phyloP scores from a whole-genome alignment of 2,888 invertebrate genomes.

The Cremastobaeus sp. region DNA sequence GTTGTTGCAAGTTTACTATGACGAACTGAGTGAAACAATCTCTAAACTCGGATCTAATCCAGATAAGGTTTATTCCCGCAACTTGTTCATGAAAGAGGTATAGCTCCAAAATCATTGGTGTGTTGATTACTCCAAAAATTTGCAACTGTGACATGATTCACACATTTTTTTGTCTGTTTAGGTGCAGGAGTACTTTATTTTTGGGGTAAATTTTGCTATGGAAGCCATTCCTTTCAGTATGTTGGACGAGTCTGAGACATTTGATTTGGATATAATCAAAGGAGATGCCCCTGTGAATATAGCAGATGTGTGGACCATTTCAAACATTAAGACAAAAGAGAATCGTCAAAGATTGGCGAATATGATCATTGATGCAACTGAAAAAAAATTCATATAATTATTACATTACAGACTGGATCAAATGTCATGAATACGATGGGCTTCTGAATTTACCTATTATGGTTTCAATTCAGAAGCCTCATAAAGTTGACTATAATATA shows the following conservation, averaged over 20 bases:
- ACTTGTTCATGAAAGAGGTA: conserved; percentile 80
- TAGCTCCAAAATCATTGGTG: background rate
- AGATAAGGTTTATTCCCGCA: conserved; percentile 80
- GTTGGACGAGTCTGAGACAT: conserved; percentile 81
- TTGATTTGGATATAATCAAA: conserved; percentile 81
- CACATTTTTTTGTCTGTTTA: conserved; percentile 2
- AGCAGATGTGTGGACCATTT: conserved; percentile 83
- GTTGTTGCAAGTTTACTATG: conserved; percentile 82
- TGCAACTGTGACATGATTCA: background rate
- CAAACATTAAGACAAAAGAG: conserved; percentile 81
- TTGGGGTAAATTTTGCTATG: conserved; percentile 82
- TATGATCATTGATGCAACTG: conserved; percentile 83
- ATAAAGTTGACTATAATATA: background rate
- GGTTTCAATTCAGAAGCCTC: background rate
- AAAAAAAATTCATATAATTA: conserved; percentile 81
- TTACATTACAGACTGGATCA: background rate
- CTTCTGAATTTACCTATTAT: background rate
- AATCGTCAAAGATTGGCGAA: conserved; percentile 83
- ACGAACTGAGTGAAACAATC: conserved; percentile 75
- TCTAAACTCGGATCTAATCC: conserved; percentile 81
- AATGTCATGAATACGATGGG: background rate
- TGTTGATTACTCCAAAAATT: no score
- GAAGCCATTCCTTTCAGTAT: conserved; percentile 82
- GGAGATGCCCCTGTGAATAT: conserved; percentile 81
- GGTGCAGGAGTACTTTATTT: conserved; percentile 79